Base-by-base conservation (phyloP, 2,888 invertebrate species). In the Apodemia mormo region DNA sequence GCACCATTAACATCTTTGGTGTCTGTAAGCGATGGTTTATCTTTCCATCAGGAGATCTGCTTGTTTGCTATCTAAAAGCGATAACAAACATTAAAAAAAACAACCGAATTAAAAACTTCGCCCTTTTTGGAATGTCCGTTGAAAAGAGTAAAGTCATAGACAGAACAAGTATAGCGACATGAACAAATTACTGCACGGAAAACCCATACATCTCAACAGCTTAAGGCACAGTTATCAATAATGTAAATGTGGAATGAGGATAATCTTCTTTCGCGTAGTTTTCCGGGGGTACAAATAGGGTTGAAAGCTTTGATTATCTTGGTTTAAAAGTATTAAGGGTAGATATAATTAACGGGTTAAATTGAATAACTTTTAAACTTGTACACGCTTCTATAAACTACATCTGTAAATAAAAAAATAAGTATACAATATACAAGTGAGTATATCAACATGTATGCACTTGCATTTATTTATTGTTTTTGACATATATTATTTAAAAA, bases 221-320 rank as follows among this genome's bases (percentile, higher is more conserved):
- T 61, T 61, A 61, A 61, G 61, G 61, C 61, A 7, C 12, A 61
- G 61, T 61, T 33, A 33, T 61, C 61, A 61, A 6, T 14, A 30
- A 61, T 61, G 33, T 61, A 61, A 61, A 61, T 61, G 14, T 61
- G 61, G 33, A 61, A 33, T 61, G 33, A 30, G 12, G 14, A 33
- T 61, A 61, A 61, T 61, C 61, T 61, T 12, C 61, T 61, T 61
- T 61, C 33, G 12, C 14, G 61, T 61, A 33, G 33, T 61, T 61
- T 33, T 61, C 61, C 61, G 6, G 1, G 30, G 61, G 61, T 3
- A 33, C 14, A 7, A 61, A 33, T 61, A 61, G 61, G 33, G 61
- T 61, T 61, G 61, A 30, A 61, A 61, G 12, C 61, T 61, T 30
- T 14, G 61, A 33, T 33, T 61, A 61, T 61, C 14, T 33, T 61